A percentile compares a stretch with the other conserved stretches of the same genome.
Conservation (phyloP, 1,140 invertebrate species). For the Aphelinus atriplicis region DNA sequence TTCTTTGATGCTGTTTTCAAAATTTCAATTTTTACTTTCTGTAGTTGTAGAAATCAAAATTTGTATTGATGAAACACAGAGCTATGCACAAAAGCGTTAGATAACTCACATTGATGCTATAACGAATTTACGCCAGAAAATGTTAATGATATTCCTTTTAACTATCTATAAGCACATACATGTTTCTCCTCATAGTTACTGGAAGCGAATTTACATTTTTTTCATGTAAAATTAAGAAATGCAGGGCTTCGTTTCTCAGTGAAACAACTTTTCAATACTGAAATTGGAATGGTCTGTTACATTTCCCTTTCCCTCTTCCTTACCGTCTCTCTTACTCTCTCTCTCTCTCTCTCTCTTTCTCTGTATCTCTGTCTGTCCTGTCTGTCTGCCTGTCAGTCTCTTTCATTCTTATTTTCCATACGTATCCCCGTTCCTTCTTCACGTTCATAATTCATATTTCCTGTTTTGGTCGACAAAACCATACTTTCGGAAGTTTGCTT, state of each 20-base stretch:
- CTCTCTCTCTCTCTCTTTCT: conserved; percentile 13
- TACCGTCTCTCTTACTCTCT: conserved; percentile 39
- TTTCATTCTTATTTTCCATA: conserved; percentile 40
- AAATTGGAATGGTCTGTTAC: conserved; percentile 63
- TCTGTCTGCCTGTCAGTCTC: conserved; percentile 13
- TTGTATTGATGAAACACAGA: too few relatives aligned
- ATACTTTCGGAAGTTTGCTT: too few relatives aligned
- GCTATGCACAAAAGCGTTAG: too few relatives aligned
- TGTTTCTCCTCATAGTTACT: conserved; percentile 8
- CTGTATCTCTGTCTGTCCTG: neutral
- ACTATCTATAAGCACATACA: too few relatives aligned
- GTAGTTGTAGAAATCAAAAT: too few relatives aligned
- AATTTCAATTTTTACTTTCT: too few relatives aligned
- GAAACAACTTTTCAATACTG: conserved; percentile 60
- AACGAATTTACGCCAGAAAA: too few relatives aligned
- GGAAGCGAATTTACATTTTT: conserved; percentile 18
- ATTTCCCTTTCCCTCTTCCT: conserved; percentile 45
- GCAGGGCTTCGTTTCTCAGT: conserved; percentile 37
- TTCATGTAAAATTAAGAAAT: conserved; percentile 47
- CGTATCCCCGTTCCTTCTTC: neutral
- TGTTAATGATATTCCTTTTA: too few relatives aligned
- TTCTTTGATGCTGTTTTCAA: too few relatives aligned
- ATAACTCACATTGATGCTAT: too few relatives aligned
- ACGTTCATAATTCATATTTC: neutral
- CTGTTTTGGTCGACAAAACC: neutral